phyloP scores from a whole-genome alignment of 2,113 vertebrate species.

The Heterotilapia buettikoferi region DNA sequence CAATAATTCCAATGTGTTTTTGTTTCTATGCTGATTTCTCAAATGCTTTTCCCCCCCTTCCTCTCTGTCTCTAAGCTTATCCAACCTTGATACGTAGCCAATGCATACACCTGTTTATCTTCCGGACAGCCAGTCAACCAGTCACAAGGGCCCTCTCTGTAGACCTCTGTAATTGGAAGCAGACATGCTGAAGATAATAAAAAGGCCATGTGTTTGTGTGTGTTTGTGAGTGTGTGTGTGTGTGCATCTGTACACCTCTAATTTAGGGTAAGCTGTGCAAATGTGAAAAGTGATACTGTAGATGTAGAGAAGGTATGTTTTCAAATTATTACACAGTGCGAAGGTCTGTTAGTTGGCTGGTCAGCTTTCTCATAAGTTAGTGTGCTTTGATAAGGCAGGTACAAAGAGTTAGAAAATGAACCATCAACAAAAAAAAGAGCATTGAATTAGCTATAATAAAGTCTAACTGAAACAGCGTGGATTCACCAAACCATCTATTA shows the following conservation, averaged over 20 bases:
- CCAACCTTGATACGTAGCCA: constrained; percentile 60
- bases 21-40: constrained; percentile 30
- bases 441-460: not conserved
- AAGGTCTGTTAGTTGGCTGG: not conserved
- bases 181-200: constrained; percentile 45
- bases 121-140: constrained; percentile 45
- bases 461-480: not conserved
- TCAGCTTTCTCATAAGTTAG: not conserved
- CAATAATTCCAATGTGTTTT: constrained; percentile 18
- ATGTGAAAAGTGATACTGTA: not conserved
- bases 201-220: not conserved
- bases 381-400: not conserved
- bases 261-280: not conserved
- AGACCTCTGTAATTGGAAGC: constrained; percentile 61
- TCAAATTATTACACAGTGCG: not conserved
- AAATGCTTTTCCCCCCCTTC: not conserved
- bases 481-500: not conserved
- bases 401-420: not conserved
- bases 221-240: not conserved
- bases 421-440: not conserved
- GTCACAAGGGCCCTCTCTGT: constrained; percentile 49
- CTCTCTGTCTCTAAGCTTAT: constrained; percentile 23
- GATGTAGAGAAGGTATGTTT: not conserved
- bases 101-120: constrained; percentile 64
- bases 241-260: not conserved